Evolutionary conservation across 2,113 vertebrate species (phyloP).

Genomic region (Empidonax alnorum): DNA sequence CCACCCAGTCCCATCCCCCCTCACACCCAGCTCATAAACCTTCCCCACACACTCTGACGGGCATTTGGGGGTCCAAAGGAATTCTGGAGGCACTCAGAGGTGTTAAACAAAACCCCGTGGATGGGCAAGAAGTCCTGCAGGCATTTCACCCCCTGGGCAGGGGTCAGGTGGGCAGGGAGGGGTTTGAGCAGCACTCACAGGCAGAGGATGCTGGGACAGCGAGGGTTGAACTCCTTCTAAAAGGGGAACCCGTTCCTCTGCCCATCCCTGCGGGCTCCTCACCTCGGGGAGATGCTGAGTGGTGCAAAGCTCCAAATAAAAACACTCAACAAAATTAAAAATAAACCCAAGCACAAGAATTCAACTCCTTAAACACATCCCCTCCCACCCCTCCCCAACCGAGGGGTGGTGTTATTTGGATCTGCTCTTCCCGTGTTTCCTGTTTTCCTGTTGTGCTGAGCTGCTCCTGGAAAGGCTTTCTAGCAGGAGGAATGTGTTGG

Average conservation of each 20-base stretch:
- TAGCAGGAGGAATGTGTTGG: neutral
- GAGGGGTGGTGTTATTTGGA: neutral
- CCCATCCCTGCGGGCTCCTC: neutral
- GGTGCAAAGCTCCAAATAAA: neutral
- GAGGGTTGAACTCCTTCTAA: neutral
- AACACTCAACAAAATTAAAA: neutral
- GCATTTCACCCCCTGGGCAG: constrained; percentile 10
- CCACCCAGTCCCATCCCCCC: neutral
- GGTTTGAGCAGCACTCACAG: neutral
- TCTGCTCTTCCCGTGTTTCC: neutral
- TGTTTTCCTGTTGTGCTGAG: neutral
- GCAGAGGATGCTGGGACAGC: neutral
- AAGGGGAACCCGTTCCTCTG: neutral
- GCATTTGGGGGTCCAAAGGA: neutral
- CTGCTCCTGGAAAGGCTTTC: neutral
- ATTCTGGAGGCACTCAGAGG: constrained; percentile 1
- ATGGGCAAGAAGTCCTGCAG: constrained; percentile 7
- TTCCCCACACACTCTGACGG: neutral
- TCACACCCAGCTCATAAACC: neutral
- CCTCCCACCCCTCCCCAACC: neutral
- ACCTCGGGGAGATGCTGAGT: neutral
- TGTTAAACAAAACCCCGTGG: constrained; percentile 1
- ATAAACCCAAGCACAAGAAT: neutral
- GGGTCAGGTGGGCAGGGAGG: neutral
- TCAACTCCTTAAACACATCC: neutral